These are phyloP conservation scores for Lucilia cuprina DNA, from an alignment of 1,140 invertebrate species.

Conservation along the genomic window DNA sequence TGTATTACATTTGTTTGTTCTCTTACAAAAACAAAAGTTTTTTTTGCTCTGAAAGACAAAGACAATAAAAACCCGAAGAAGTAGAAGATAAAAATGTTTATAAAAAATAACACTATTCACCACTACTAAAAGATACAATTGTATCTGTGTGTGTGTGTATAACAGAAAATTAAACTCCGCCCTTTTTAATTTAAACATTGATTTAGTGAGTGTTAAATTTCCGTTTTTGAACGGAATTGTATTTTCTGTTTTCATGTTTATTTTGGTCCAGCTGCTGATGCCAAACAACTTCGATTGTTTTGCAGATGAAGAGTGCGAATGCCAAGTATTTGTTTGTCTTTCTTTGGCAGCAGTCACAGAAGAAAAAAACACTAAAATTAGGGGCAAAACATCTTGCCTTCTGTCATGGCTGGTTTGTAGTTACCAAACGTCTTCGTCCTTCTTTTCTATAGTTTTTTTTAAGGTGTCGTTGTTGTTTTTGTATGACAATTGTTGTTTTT, in stretches of 20 bases:
- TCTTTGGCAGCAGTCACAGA: not conserved
- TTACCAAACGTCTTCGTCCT: not conserved
- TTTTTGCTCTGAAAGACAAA: not conserved
- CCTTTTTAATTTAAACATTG: slow-evolving; percentile 16
- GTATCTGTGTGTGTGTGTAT: not conserved
- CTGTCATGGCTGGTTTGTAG: not conserved
- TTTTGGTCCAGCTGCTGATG: slow-evolving; percentile 12
- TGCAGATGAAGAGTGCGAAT: not conserved
- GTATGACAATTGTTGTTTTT: not conserved
- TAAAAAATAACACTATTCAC: not conserved
- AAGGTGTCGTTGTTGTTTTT: no score
- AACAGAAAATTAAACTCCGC: slow-evolving; percentile 19
- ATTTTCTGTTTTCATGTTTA: not conserved
- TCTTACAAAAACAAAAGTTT: not conserved
- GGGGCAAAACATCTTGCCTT: not conserved
- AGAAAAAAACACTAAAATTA: not conserved
- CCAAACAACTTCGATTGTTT: not conserved
- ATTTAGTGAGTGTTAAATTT: slow-evolving; percentile 22
- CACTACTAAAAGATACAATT: not conserved
- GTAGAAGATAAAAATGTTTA: not conserved
- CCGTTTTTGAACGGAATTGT: not conserved
- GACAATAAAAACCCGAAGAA: not conserved
- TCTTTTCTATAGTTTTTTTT: not conserved
- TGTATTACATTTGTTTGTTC: not conserved
- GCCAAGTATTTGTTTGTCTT: not conserved